Percentiles rank a stretch among this genome's conserved stretches.
Conservation (phyloP, 37 sponge, comb jelly and placozoan species). For the Ianthella basta region DNA sequence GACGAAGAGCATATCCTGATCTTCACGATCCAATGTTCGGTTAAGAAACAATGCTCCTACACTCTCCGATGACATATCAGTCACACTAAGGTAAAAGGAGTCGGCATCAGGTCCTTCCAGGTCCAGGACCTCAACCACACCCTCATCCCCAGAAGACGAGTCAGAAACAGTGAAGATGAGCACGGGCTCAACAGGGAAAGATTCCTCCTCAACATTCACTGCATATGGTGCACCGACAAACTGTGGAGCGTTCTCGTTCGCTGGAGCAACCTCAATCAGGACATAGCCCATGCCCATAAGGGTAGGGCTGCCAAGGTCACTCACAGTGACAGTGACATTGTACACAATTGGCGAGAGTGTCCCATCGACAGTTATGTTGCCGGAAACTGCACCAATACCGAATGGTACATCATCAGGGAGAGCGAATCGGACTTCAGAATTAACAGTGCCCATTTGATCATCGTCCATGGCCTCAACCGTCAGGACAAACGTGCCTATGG, state of each 20-base stretch:
- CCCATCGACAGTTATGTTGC: conserved; percentile 54
- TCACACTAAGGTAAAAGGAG: neutral
- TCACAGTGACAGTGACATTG: neutral
- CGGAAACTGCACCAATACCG: conserved; percentile 29
- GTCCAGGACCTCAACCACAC: neutral
- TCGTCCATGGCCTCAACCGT: conserved; percentile 27
- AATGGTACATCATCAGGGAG: conserved; percentile 45
- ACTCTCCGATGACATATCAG: neutral
- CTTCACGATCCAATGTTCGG: conserved; percentile 18
- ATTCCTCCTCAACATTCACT: neutral
- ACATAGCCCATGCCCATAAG: neutral
- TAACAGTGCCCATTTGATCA: conserved; percentile 38
- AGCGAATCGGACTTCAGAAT: conserved; percentile 38
- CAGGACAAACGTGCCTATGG: conserved; percentile 15
- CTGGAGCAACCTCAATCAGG: conserved; percentile 11
- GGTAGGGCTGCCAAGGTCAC: neutral
- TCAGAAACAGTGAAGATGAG: conserved; percentile 25
- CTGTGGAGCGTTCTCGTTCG: conserved; percentile 20
- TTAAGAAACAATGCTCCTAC: neutral
- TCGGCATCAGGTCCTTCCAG: conserved; percentile 25
- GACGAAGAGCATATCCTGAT: neutral
- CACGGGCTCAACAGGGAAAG: neutral
- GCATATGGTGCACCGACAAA: conserved; percentile 6
- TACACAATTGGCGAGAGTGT: neutral
- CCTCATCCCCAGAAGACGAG: conserved; percentile 29